Base-by-base conservation (phyloP, 2,113 vertebrate genomes). In the Archocentrus centrarchus region DNA sequence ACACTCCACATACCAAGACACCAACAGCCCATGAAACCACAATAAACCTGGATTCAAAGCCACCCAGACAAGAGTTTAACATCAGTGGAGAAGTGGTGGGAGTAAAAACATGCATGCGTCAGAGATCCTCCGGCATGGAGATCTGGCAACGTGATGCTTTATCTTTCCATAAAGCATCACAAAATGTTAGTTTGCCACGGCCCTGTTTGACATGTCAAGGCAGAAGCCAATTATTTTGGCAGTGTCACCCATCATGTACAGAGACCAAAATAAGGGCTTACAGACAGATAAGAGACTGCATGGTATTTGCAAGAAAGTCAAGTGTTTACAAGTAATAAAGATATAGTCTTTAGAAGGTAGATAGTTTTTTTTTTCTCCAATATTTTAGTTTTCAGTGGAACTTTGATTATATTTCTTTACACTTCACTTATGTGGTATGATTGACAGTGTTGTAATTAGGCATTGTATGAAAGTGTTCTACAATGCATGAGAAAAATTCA, bases 11-110 rank as follows among this genome's bases (percentile, higher is more conserved):
- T 92, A 78, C 86, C 84, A 6, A 63, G 68, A 32, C 59, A 63
- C 80, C 77, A 92, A 83, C 77, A 78, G 89, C 39, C 83, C 83
- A 80, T 89, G 66, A 90, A 92, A 88, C 88, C 59, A 77, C 82
- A 77, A 53, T 20, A 55, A 73, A 73, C 47, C 44, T 73, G 44
- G 24, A 55, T 22, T 53, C 32, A 30, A 87, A 83, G 62, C 85
- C 59, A 73, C 79, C 73, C 27, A 79, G 70, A 79, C 70, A 73
- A 73, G 44, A 20, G 47, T 73, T 73, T 20, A 73, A 50, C 44
- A 66, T 86, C 32, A 17, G 63, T 82, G 44, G 50, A 87, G 61
- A 53, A 27, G 60, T 66, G 11, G 9, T 73, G 68, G 30, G 58
- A 27, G 60, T 77, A 30, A 81, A 83, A 91, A 81, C 82, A 81